Percentiles rank a stretch among this genome's conserved stretches.
Conservation (phyloP, 1,140 invertebrate species). For the Palaemon carinicauda region DNA sequence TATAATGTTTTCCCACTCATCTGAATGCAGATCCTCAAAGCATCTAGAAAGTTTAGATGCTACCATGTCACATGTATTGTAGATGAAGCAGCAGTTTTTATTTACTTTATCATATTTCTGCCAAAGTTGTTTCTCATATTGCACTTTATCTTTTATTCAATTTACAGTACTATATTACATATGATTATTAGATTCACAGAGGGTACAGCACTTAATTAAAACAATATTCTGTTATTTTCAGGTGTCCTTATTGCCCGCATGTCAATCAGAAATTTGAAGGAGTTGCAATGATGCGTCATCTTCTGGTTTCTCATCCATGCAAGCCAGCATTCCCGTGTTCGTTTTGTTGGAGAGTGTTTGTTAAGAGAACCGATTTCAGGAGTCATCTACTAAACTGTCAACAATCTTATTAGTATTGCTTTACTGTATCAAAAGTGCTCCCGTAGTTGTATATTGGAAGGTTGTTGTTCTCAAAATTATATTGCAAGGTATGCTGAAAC, state of each 20-base stretch:
- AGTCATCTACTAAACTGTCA: slow-evolving; percentile 30
- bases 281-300: slow-evolving; percentile 50
- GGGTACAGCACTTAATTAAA: no score
- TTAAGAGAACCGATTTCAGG: slow-evolving; percentile 33
- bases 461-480: no score
- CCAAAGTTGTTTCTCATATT: no score
- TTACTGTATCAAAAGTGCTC: neutral
- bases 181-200: neutral
- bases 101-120: no score
- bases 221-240: neutral
- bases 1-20: no score
- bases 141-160: neutral
- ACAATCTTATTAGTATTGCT: neutral
- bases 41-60: no score
- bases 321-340: slow-evolving; percentile 49
- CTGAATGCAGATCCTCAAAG: no score
- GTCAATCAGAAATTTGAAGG: slow-evolving; percentile 40
- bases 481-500: no score
- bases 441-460: no score
- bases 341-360: slow-evolving; percentile 43
- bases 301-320: slow-evolving; percentile 38
- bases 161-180: neutral
- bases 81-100: no score
- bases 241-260: slow-evolving; percentile 50
- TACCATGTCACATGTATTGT: no score